Evolutionary conservation across 1,140 invertebrate species (phyloP), one percentile per base, ranked within the genome.

Genomic region (Ceratina calcarata): DNA sequence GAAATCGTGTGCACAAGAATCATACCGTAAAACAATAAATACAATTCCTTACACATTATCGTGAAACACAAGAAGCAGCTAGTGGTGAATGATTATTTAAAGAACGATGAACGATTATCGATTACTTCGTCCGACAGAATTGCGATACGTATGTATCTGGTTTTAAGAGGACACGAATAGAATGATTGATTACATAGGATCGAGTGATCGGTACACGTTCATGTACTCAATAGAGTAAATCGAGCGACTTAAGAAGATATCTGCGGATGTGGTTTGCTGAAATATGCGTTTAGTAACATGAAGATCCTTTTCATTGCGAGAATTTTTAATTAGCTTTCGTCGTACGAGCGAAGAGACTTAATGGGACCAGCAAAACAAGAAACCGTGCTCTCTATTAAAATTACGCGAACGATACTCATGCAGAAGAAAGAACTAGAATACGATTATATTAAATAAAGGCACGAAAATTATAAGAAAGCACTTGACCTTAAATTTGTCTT

Each of bases 381-480:
- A 66, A 70, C 55, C 76, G 62, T 49, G 61, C 75, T 76, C 64
- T 68, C 27, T 62, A 24, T 64, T 45, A 66, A 64, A 69, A 24
- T 58, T 58, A n/a, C 58, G 53, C 32, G 53, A 53, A 72, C 24
- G 58, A 15, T 61, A 32, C 45, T 70, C 76, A 67, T 80, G 70
- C 67, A 65, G 49, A 73, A 57, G 20, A 58, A 79, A 73, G n/a
- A 37, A 73, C 51, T 72, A 85, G 73, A 73, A 78, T 84, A 82
- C 76, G 70, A 84, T 61, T 70, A 70, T 78, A 79, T 45, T 3
- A 45, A 45, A 82, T 87, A 85, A 91, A 91, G 90, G 90, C 90
- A 91, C 89, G 79, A 84, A 89, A 81, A 91, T 91, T 88, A 45
- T 3, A 90, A 90, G 86, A 91, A 91, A 90, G 90, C 86, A 91